Evolutionary conservation across 2,113 vertebrate species (phyloP).

Genomic region (Corvus moneduloides): DNA sequence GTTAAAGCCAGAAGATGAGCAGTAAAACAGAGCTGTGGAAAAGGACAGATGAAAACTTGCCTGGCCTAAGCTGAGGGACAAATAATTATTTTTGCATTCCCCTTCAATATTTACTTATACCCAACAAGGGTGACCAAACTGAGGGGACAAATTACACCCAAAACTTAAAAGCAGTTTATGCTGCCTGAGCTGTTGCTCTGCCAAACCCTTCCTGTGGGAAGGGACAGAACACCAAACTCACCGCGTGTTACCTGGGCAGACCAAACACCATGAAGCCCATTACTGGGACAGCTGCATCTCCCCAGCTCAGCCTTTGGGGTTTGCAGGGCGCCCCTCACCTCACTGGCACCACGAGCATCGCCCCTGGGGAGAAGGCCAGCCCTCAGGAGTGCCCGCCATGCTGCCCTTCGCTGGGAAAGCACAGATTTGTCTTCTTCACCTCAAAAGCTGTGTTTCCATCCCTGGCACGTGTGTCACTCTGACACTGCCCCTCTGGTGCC

Average conservation of each 20-base stretch:
- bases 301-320: background rate
- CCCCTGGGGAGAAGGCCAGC: background rate
- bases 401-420: background rate
- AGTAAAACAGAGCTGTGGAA: background rate
- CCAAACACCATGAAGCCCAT: background rate
- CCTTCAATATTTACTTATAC: background rate
- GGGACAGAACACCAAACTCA: background rate
- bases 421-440: no score
- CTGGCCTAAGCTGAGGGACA: background rate
- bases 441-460: background rate
- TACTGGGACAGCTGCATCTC: background rate
- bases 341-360: background rate
- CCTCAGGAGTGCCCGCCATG: background rate
- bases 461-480: rapidly evolving
- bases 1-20: background rate
- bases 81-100: background rate
- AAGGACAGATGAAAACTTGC: background rate
- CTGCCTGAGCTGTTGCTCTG: background rate
- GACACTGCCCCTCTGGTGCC: background rate
- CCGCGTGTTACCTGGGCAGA: background rate
- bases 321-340: rapidly evolving
- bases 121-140: background rate
- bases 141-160: background rate
- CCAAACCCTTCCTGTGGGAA: background rate
- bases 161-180: background rate